These are phyloP conservation scores for Crenuchus spilurus DNA, from an alignment of 2,797 vertebrate species.

Conservation along the genomic window DNA sequence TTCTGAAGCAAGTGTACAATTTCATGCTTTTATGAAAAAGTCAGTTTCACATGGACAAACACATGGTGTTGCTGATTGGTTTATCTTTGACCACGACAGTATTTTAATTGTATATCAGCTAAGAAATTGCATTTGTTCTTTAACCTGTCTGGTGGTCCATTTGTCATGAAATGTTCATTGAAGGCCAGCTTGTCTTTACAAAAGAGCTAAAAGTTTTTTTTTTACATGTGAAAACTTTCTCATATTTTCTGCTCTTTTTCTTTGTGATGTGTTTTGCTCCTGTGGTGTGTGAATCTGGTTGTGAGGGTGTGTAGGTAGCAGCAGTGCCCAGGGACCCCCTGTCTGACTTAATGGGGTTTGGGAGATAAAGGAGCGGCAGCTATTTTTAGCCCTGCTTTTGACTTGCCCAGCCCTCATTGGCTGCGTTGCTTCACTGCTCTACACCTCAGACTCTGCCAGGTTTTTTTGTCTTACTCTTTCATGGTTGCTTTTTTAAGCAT, in stretches of 20 bases:
- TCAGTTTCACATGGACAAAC: too few relatives aligned
- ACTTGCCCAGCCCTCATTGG: constrained; percentile 59
- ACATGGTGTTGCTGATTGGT: too few relatives aligned
- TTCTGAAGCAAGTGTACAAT: too few relatives aligned
- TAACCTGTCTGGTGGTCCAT: too few relatives aligned
- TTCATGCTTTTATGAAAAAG: too few relatives aligned
- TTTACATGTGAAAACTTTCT: too few relatives aligned
- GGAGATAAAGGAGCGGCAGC: constrained; percentile 57
- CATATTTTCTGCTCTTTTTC: not conserved
- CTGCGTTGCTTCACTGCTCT: constrained; percentile 45
- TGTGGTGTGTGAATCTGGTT: not conserved
- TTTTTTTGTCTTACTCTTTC: not conserved
- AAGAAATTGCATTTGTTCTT: too few relatives aligned
- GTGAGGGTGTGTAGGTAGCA: constrained; percentile 29
- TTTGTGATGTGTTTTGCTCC: not conserved
- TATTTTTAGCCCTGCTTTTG: constrained; percentile 77
- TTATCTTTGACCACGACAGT: too few relatives aligned
- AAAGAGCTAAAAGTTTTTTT: too few relatives aligned
- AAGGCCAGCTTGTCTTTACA: too few relatives aligned
- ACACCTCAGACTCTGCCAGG: constrained; percentile 28
- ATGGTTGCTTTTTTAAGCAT: not conserved
- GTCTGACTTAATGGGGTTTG: constrained; percentile 66
- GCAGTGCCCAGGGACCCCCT: constrained; percentile 67
- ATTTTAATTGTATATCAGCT: too few relatives aligned
- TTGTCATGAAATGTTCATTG: too few relatives aligned